These are phyloP conservation scores for Phainopepla nitens DNA, from an alignment of 2,113 vertebrate genomes.

Conservation along the genomic window DNA sequence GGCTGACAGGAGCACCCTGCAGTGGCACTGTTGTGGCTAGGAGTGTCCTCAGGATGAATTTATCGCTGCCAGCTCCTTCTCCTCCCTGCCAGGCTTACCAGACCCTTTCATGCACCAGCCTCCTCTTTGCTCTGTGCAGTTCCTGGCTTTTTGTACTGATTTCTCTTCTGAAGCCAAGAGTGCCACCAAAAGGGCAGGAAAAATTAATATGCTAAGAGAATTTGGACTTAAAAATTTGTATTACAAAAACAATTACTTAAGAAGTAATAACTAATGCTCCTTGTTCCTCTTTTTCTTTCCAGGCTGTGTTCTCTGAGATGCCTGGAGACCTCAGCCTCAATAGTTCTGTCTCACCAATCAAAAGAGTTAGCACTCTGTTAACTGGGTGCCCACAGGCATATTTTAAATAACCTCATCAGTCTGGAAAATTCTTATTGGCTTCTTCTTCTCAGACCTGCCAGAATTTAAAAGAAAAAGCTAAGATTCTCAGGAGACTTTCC, in stretches of 20 bases:
- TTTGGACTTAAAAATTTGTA: not conserved
- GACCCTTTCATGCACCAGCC: not conserved
- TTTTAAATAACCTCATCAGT: not conserved
- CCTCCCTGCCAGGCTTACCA: not conserved
- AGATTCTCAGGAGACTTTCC: not conserved
- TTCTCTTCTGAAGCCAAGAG: not conserved
- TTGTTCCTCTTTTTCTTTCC: not conserved
- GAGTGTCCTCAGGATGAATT: fast-evolving
- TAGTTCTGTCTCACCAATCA: not conserved
- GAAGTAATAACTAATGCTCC: not conserved
- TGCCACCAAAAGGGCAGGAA: not conserved
- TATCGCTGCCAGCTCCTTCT: not conserved
- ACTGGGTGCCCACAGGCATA: not conserved
- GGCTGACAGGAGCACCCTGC: not conserved
- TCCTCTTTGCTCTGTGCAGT: not conserved
- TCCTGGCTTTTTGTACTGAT: not conserved
- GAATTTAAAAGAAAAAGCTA: not conserved
- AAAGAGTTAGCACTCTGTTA: not conserved
- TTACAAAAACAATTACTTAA: not conserved
- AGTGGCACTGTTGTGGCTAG: fast-evolving
- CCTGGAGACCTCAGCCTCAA: not conserved
- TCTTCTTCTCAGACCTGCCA: not conserved
- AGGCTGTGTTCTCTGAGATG: not conserved
- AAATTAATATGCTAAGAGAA: not conserved
- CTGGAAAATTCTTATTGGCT: not conserved